Conservation (phyloP, 2,113 vertebrate species). For the Equus przewalskii region DNA sequence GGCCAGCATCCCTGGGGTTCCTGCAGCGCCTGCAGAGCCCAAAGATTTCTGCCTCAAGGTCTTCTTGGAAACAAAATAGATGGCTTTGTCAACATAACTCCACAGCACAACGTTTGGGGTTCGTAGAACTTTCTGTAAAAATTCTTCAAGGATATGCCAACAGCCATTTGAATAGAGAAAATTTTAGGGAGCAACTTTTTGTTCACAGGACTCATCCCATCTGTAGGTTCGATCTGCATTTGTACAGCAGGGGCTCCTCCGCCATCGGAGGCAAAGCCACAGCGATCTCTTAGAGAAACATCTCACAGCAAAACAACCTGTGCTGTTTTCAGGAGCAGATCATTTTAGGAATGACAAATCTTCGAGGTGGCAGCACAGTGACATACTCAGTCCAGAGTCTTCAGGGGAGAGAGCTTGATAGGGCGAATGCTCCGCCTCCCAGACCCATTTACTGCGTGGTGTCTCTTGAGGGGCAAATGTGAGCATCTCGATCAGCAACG, state of each 20-base stretch:
- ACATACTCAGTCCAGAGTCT: background rate
- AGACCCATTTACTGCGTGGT: background rate
- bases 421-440: accelerated
- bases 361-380: background rate
- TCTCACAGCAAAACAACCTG: background rate
- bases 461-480: background rate
- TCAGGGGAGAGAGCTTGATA: background rate
- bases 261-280: background rate
- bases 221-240: background rate
- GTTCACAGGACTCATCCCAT: background rate
- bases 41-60: background rate
- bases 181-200: background rate
- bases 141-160: constrained; percentile 39
- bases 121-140: background rate
- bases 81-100: background rate
- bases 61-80: background rate
- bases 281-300: background rate
- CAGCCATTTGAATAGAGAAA: background rate
- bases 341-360: background rate
- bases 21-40: accelerated
- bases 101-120: background rate
- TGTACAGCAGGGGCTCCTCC: background rate
- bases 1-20: background rate
- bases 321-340: background rate
- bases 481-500: background rate